Percentiles rank a stretch among this genome's conserved stretches.
phyloP scores from a whole-genome alignment of 1,140 invertebrate species.

The Drosophila nigromelanica region DNA sequence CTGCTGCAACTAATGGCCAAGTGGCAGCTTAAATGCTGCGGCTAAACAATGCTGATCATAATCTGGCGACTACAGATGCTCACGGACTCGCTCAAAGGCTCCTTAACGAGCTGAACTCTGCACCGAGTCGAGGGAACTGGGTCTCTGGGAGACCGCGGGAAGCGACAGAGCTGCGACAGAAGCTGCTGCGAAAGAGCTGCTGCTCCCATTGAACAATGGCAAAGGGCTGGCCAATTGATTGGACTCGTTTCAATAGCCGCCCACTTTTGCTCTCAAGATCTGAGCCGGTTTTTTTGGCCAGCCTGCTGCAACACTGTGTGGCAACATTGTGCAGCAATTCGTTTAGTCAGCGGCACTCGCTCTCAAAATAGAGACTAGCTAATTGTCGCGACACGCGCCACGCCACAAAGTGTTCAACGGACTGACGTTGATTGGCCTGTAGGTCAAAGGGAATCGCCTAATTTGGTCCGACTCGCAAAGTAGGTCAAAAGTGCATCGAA shows the following conservation, averaged over 20 bases:
- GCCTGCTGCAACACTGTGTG: constrained; percentile 5
- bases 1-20: constrained; percentile 69
- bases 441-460: constrained; percentile 44
- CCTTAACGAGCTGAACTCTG: constrained; percentile 59
- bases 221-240: constrained; percentile 67
- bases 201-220: constrained; percentile 58
- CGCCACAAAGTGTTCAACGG: constrained; percentile 25
- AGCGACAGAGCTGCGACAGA: too few species aligned
- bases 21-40: constrained; percentile 36
- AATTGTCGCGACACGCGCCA: constrained; percentile 69
- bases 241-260: constrained; percentile 62
- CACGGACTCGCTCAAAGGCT: constrained; percentile 7
- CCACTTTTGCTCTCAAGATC: constrained; percentile 17
- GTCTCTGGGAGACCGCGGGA: constrained; percentile 32
- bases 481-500: constrained; percentile 63
- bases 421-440: constrained; percentile 29
- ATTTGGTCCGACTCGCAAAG: constrained; percentile 43
- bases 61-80: constrained; percentile 63
- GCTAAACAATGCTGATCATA: constrained; percentile 76
- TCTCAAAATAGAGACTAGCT: constrained; percentile 42
- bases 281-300: constrained; percentile 32
- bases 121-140: constrained; percentile 10
- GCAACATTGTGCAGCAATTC: constrained; percentile 51
- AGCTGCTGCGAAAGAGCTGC: constrained; percentile 31
- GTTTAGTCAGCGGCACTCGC: constrained; percentile 55